Percentiles rank a stretch among this genome's conserved stretches.
Evolutionary conservation across 2,888 invertebrate genomes (phyloP).

Genomic region (Hofmannophila pseudospretella): DNA sequence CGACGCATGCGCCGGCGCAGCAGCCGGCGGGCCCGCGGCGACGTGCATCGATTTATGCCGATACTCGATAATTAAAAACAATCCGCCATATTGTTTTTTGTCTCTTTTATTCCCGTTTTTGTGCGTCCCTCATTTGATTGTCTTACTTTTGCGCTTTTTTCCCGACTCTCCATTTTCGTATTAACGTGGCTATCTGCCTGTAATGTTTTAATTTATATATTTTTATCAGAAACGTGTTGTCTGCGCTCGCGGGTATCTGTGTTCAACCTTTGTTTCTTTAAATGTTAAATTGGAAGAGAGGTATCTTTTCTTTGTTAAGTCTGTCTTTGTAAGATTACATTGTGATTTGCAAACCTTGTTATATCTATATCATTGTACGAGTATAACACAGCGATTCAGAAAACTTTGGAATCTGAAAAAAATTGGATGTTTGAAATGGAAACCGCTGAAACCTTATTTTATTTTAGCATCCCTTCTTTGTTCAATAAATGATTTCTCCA

Average conservation of each 20-base stretch:
- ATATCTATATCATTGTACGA: not conserved
- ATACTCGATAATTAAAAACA: conserved; percentile 79
- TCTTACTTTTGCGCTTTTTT: conserved; percentile 58
- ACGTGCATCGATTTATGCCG: conserved; percentile 76
- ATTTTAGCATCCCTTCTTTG: too few species aligned
- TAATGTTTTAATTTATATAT: conserved; percentile 69
- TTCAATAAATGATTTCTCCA: too few species aligned
- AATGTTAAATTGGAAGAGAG: conserved; percentile 15
- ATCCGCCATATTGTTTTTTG: conserved; percentile 76
- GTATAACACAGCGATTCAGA: not conserved
- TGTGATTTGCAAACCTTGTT: not conserved
- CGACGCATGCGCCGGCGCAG: conserved; percentile 35
- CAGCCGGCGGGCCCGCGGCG: conserved; percentile 64
- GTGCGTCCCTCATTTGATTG: conserved; percentile 76
- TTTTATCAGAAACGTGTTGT: conserved; percentile 31
- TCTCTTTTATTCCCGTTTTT: conserved; percentile 71
- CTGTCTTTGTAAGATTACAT: not conserved
- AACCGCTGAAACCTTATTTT: too few species aligned
- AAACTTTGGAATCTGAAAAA: too few species aligned
- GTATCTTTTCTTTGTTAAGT: conserved; percentile 2
- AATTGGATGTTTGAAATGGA: too few species aligned
- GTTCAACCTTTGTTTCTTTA: conserved; percentile 20
- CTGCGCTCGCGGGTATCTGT: conserved; percentile 7
- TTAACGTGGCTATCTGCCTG: conserved; percentile 54
- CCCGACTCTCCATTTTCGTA: conserved; percentile 43